Evolutionary conservation across 2,113 vertebrate genomes (phyloP), one percentile per base, ranked within the genome.

Genomic region (Chunga burmeisteri): DNA sequence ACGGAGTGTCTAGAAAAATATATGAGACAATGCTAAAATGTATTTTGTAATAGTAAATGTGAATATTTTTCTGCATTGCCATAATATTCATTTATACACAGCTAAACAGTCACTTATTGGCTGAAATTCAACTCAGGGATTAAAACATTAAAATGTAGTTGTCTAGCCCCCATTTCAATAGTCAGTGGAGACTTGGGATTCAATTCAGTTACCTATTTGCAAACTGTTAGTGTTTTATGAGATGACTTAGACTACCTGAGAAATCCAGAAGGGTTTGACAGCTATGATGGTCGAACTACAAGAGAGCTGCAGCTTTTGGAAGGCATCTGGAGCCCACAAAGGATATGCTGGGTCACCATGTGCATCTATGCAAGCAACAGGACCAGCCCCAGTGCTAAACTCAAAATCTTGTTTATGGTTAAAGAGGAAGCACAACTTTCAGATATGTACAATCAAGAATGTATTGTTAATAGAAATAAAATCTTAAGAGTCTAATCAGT

Each of bases 271-370:
- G 16, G 6, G 2, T 68, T 87, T 94, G 42, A 25, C 17, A 63
- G 13, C 21, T 53, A 4, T 56, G 40, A 34, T 4, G 8, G 8
- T 75, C 16, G 72, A 80, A 46, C 13, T 36, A 29, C 10, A 50
- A 16, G 14, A 62, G 2, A 82, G 7, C 3, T 75, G 23, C 6
- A 80, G 7, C 3, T 80, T 67, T 59, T 72, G 58, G 27, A 63
- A 63, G 30, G 10, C 27, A 46, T 15, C 32, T 73, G 65, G 32
- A 46, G 10, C 5, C 32, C 49, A 61, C 3, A 46, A 20, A 89
- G 2, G 1, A 16, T 83, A 21, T 25, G 3, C 18, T 50, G 12
- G 16, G 5, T 20, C 32, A 67, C 14, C 1, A 14, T 2, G 10
- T 38, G 16, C 18, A 71, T 74, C n/a, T 50, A 13, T 7, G 44